Evolutionary conservation across 2,888 invertebrate genomes (phyloP).

Genomic region (Hydrotaea cyrtoneurina): DNA sequence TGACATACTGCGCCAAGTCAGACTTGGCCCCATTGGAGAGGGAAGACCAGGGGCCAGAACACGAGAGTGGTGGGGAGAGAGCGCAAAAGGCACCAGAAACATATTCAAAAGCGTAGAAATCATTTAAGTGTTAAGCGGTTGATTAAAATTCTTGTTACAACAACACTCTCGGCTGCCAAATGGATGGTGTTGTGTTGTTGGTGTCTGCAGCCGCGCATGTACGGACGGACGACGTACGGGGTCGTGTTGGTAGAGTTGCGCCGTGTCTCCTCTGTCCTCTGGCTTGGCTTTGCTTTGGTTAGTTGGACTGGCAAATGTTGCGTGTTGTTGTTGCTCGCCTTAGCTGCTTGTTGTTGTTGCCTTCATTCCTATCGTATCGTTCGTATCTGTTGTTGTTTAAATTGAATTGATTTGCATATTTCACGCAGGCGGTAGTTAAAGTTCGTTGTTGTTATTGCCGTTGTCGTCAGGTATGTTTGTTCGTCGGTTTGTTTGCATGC

Average conservation of each 20-base stretch:
- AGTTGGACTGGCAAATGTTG: slow-evolving; percentile 62
- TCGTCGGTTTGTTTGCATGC: slow-evolving; percentile 19
- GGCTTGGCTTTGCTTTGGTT: slow-evolving; percentile 42
- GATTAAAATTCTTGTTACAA: slow-evolving; percentile 80
- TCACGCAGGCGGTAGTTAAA: slow-evolving; percentile 77
- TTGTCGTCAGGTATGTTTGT: slow-evolving; percentile 11
- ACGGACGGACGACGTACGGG: slow-evolving; percentile 26
- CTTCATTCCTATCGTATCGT: slow-evolving; percentile 15
- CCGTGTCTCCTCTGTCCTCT: slow-evolving; percentile 27
- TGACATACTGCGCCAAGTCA: slow-evolving; percentile 56
- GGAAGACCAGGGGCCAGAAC: slow-evolving; percentile 67
- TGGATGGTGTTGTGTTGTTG: neutral
- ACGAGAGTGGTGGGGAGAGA: no score
- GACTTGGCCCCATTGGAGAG: slow-evolving; percentile 28
- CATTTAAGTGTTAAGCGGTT: slow-evolving; percentile 77
- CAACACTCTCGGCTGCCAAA: slow-evolving; percentile 75
- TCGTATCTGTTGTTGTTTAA: slow-evolving; percentile 71
- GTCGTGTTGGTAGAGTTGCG: slow-evolving; percentile 12
- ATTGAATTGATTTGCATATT: slow-evolving; percentile 80
- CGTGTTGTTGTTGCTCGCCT: slow-evolving; percentile 60
- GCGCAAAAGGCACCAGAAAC: neutral
- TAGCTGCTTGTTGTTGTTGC: slow-evolving; percentile 43
- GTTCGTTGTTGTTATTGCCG: slow-evolving; percentile 34
- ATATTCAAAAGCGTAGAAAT: slow-evolving; percentile 62
- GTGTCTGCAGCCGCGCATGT: slow-evolving; percentile 39